Evolutionary conservation across 1,140 invertebrate genomes (phyloP).

Genomic region (Musca domestica): DNA sequence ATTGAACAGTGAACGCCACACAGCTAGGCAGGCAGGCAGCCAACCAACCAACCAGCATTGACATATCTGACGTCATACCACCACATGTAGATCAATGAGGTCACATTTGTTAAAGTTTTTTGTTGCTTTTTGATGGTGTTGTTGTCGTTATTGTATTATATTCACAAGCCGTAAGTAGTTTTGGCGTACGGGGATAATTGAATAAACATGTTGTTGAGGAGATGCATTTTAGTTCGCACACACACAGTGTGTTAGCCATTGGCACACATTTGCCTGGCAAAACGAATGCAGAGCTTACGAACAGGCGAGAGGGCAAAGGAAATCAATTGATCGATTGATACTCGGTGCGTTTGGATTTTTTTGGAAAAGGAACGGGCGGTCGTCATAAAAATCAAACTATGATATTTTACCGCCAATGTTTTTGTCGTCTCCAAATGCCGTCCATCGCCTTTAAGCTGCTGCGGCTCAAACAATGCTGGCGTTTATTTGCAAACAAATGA

Average conservation of each 20-base stretch:
- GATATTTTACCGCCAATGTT: neutral
- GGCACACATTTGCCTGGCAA: conserved; percentile 11
- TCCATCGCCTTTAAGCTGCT: neutral
- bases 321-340: too few species aligned
- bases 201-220: conserved; percentile 15
- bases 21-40: too few species aligned
- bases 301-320: too few species aligned
- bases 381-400: neutral
- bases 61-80: conserved; percentile 17
- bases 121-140: neutral
- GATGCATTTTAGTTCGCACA: neutral
- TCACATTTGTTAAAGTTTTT: conserved; percentile 14
- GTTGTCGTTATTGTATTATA: too few species aligned
- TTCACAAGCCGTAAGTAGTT: too few species aligned
- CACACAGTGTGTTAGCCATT: neutral
- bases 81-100: conserved; percentile 11
- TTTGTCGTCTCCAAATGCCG: neutral
- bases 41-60: neutral
- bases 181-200: conserved; percentile 5
- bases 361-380: neutral
- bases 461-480: conserved; percentile 5
- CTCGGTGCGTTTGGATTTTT: neutral
- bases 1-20: too few species aligned
- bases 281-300: too few species aligned
- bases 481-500: conserved; percentile 5